A percentile compares a stretch with the other conserved stretches of the same genome.
Evolutionary conservation across 2,797 vertebrate genomes (phyloP).

Genomic region (Lepus townsendii): DNA sequence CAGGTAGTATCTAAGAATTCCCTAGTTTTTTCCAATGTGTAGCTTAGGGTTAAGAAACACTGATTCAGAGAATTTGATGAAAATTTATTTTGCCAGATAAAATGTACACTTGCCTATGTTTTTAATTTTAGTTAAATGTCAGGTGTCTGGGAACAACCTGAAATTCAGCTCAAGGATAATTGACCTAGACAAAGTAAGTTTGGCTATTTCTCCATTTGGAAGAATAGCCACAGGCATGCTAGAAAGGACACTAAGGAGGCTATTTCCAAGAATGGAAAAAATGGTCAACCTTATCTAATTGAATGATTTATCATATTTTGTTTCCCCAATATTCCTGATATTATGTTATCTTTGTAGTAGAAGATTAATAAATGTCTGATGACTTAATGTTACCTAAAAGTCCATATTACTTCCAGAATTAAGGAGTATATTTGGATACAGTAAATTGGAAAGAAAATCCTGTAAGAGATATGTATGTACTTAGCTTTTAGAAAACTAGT

Average conservation of each 20-base stretch:
- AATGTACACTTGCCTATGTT: constrained; percentile 19
- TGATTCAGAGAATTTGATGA: constrained; percentile 16
- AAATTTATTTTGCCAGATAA: constrained; percentile 31
- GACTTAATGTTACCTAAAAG: not conserved
- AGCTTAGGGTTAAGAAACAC: constrained; percentile 7
- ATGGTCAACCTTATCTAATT: not conserved
- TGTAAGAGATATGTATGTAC: constrained; percentile 14
- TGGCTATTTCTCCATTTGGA: not conserved
- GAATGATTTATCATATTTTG: not conserved
- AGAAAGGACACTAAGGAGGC: not conserved
- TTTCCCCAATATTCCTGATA: constrained; percentile 12
- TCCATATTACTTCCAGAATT: not conserved
- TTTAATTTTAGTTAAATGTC: constrained; percentile 53
- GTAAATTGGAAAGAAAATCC: constrained; percentile 32
- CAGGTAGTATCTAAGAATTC: constrained; percentile 36
- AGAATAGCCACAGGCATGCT: not conserved
- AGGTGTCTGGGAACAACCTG: not conserved
- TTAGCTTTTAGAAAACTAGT: constrained; percentile 45
- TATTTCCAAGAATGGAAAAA: not conserved
- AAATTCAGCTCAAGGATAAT: constrained; percentile 19
- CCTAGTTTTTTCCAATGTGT: not conserved
- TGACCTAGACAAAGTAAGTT: not conserved
- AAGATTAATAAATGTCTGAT: constrained; percentile 24
- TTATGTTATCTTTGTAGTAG: not conserved
- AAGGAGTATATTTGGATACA: not conserved